Conservation (phyloP, 2,888 invertebrate species). For the Conomelus anceps region DNA sequence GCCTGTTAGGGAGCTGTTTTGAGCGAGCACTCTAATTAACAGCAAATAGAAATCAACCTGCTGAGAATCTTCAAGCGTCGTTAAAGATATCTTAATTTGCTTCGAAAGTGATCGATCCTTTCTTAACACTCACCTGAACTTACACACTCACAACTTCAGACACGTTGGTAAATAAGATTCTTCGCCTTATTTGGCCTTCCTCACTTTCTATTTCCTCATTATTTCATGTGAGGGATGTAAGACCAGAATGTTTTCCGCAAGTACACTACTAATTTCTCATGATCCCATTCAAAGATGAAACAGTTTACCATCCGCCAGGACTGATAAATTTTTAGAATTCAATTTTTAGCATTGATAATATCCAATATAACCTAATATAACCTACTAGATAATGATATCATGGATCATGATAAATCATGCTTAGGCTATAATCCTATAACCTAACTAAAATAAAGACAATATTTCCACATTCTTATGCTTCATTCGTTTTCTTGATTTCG, state of each 20-base stretch:
- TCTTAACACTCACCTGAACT: background rate
- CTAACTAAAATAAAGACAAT: too few relatives aligned
- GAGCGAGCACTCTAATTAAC: background rate
- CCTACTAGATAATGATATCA: background rate
- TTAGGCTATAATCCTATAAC: too few relatives aligned
- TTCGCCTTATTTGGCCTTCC: background rate
- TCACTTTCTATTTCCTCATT: background rate
- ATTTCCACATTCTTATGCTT: too few relatives aligned
- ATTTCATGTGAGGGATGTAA: too few relatives aligned
- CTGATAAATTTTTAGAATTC: too few relatives aligned
- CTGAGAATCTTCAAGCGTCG: background rate
- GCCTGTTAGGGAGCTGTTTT: background rate
- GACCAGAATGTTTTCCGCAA: background rate
- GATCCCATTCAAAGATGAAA: background rate
- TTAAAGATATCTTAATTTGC: background rate
- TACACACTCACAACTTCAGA: background rate
- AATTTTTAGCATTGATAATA: background rate
- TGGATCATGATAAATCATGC: too few relatives aligned
- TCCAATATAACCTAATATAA: background rate
- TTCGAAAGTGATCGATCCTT: background rate
- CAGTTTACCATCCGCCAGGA: background rate
- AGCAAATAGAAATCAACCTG: background rate
- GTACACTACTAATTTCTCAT: background rate
- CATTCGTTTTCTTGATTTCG: too few relatives aligned
- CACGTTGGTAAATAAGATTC: background rate